Percentiles rank a stretch among this genome's conserved stretches.
These are phyloP conservation scores for Pseudoips prasinana DNA, from an alignment of 2,888 invertebrate genomes.

Conservation along the genomic window DNA sequence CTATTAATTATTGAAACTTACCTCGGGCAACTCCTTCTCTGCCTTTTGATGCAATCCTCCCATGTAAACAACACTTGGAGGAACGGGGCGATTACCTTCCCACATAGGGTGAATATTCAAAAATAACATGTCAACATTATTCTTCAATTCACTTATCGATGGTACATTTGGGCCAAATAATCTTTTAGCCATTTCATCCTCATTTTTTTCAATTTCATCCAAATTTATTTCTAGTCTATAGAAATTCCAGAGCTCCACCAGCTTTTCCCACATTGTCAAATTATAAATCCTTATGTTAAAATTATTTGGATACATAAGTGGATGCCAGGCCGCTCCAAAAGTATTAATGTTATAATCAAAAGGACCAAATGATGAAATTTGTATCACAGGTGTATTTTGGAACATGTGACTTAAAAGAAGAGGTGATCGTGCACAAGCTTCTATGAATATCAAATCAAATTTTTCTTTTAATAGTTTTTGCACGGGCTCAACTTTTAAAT, in stretches of 20 bases:
- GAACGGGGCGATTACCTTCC: slow-evolving; percentile 50
- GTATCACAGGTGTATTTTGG: slow-evolving; percentile 38
- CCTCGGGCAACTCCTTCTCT: slow-evolving; percentile 9
- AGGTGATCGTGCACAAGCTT: slow-evolving; percentile 25
- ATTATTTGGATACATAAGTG: slow-evolving; percentile 35
- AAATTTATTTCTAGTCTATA: slow-evolving; percentile 12
- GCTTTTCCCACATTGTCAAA: slow-evolving; percentile 40
- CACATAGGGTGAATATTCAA: slow-evolving; percentile 58
- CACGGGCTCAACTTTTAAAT: slow-evolving; percentile 16
- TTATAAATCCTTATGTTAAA: slow-evolving; percentile 30
- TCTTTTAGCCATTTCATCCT: slow-evolving; percentile 23
- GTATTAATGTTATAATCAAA: slow-evolving; percentile 18
- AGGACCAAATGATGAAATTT: slow-evolving; percentile 38
- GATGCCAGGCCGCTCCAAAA: slow-evolving; percentile 38
- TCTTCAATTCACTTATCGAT: slow-evolving; percentile 26
- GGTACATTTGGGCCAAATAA: slow-evolving; percentile 37
- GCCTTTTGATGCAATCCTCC: slow-evolving; percentile 41
- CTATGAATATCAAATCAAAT: slow-evolving; percentile 42
- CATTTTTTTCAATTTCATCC: slow-evolving; percentile 8
- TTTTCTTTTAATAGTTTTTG: slow-evolving; percentile 28
- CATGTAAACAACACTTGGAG: slow-evolving; percentile 56
- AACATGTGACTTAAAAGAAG: slow-evolving; percentile 25
- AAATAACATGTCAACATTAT: slow-evolving; percentile 57
- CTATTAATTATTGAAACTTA: too few relatives aligned
- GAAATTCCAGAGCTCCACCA: slow-evolving; percentile 23